Base-by-base conservation (phyloP, 2,113 vertebrate species). In the Ochotona curzoniae region DNA sequence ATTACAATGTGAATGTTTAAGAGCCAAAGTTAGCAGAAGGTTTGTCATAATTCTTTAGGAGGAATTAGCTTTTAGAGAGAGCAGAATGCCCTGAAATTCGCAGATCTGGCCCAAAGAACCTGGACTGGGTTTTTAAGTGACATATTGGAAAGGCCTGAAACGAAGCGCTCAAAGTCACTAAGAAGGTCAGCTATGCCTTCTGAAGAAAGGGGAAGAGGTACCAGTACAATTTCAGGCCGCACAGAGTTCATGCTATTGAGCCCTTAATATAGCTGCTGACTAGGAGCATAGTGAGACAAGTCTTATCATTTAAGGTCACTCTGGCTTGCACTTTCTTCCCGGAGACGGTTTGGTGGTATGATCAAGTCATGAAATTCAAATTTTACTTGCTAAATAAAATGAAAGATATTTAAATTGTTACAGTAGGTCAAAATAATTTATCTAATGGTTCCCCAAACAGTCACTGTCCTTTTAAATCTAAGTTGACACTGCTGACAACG, bases 381-480 rank as follows among this genome's bases (percentile, higher is more conserved):
- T 57, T 76, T 91, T 70, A 89, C 75, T 96, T 95, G 73, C 32
- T 90, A 93, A 94, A 94, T 94, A 88, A 96, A 95, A 75, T 92
- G 63, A 85, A 90, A 60, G 51, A 63, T 87, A 93, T 85, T 93
- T 94, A 94, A 95, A 93, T 93, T 91, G 57, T 76, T 91, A 92
- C 18, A 90, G 44, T 23, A 60, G 49, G 44, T 96, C 74, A 97
- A 85, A 96, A 94, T 91, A 90, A 95, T 90, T 80, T 95, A 57
- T 87, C 85, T 93, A 96, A 80, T 92, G 23, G 51, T 88, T 92
- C 15, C 81, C 57, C 66, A 73, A 90, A 88, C 18, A 88, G 49
- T 88, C 85, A 85, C 74, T 92, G 82, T 92, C 87, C 69, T 93
- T 92, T 96, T 69, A 87, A 93, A 96, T 95, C 82, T 90, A 90